Conservation (phyloP, 2,888 invertebrate genomes). For the Tipula vernalis region DNA sequence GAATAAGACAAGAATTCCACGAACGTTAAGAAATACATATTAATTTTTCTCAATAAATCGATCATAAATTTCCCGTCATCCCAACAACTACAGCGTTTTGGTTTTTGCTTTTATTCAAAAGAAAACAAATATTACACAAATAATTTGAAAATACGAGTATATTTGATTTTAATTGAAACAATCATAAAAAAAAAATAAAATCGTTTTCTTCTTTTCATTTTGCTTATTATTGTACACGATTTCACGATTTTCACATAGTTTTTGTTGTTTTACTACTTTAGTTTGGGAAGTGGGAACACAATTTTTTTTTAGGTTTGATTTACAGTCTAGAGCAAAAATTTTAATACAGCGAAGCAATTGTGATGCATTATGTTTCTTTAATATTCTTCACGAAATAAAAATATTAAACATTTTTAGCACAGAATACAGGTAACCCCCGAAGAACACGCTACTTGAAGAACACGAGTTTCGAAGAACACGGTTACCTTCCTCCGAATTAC, state of each 20-base stretch:
- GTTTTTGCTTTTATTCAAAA: neutral
- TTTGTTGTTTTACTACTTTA: neutral
- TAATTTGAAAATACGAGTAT: neutral
- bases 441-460: too few species aligned
- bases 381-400: too few species aligned
- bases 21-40: neutral
- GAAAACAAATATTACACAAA: neutral
- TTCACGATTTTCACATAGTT: neutral
- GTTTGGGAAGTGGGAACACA: neutral
- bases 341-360: neutral
- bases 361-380: too few species aligned
- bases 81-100: neutral
- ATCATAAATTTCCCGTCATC: neutral
- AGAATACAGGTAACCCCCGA: too few species aligned
- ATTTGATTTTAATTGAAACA: neutral
- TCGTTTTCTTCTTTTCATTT: neutral
- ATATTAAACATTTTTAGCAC: too few species aligned
- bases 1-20: neutral
- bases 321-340: neutral
- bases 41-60: constrained; percentile 4
- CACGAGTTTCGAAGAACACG: too few species aligned
- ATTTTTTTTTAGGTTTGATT: neutral
- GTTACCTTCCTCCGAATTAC: too few species aligned
- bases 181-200: neutral
- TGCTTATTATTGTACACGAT: neutral